Evolutionary conservation across 2,113 vertebrate species (phyloP).

Genomic region (Neodontobutis hainanensis): DNA sequence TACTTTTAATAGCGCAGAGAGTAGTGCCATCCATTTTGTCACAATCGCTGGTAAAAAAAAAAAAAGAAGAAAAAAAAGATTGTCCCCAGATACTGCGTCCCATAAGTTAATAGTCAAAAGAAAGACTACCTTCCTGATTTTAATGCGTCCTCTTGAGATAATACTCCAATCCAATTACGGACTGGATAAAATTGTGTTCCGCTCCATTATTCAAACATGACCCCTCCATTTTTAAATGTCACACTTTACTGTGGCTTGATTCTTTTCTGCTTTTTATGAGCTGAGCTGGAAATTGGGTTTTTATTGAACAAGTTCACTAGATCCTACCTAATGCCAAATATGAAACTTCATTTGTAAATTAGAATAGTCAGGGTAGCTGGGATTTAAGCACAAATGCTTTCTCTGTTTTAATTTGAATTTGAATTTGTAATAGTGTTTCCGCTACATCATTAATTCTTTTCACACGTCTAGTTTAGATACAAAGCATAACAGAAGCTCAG

Average conservation of each 20-base stretch:
- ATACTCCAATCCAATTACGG: conserved; percentile 22
- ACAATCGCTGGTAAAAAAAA: conserved; percentile 12
- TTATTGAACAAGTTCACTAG: neutral
- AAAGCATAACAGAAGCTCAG: too few relatives aligned
- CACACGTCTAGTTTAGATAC: too few relatives aligned
- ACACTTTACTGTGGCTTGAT: neutral
- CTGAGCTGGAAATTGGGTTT: conserved; percentile 2
- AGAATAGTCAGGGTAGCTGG: too few relatives aligned
- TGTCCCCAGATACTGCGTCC: neutral
- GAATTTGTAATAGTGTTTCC: too few relatives aligned
- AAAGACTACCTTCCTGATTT: conserved; percentile 15
- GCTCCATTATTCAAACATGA: conserved; percentile 29
- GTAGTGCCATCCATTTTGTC: conserved; percentile 14
- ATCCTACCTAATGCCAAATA: too few relatives aligned
- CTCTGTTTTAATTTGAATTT: too few relatives aligned
- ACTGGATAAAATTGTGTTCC: conserved; percentile 12
- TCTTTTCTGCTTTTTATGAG: neutral
- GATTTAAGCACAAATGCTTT: too few relatives aligned
- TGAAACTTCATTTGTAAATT: too few relatives aligned
- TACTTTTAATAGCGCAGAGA: conserved; percentile 15
- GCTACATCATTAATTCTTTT: too few relatives aligned
- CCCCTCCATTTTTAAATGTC: conserved; percentile 41
- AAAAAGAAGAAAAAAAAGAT: too few relatives aligned
- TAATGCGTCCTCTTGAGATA: conserved; percentile 14
- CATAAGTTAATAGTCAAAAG: neutral